These are phyloP conservation scores for Coluber constrictor DNA, from an alignment of 2,797 vertebrate genomes.

Conservation along the genomic window DNA sequence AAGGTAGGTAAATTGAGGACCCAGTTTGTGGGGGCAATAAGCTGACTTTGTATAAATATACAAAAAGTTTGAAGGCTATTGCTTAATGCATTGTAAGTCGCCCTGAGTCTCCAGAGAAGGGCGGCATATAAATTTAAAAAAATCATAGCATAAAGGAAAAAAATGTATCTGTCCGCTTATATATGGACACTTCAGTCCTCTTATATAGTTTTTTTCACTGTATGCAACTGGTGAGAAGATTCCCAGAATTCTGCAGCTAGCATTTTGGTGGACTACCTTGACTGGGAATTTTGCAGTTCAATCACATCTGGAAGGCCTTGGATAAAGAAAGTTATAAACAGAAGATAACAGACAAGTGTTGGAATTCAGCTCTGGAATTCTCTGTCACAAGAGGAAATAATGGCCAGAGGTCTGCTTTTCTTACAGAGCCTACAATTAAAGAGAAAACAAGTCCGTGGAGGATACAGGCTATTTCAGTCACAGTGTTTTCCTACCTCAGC, in stretches of 20 bases:
- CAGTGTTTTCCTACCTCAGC: neutral
- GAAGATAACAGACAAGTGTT: neutral
- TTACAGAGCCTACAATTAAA: neutral
- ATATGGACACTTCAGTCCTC: neutral
- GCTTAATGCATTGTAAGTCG: too few species aligned
- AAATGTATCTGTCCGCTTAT: neutral
- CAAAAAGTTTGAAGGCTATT: too few species aligned
- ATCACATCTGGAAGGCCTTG: neutral
- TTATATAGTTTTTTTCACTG: neutral
- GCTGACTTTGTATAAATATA: too few species aligned
- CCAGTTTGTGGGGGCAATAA: too few species aligned
- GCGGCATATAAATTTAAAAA: too few species aligned
- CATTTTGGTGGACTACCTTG: neutral
- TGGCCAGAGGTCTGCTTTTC: neutral
- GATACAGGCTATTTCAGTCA: neutral
- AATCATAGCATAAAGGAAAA: neutral
- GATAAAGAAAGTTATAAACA: neutral
- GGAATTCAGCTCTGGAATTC: neutral
- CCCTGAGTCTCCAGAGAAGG: too few species aligned
- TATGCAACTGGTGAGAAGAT: neutral
- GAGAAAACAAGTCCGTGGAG: neutral
- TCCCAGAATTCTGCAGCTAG: neutral
- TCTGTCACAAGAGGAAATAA: neutral
- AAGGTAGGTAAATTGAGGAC: too few species aligned
- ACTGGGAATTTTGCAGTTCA: neutral